phyloP scores from a whole-genome alignment of 2,113 vertebrate genomes.

The Sturnira hondurensis region DNA sequence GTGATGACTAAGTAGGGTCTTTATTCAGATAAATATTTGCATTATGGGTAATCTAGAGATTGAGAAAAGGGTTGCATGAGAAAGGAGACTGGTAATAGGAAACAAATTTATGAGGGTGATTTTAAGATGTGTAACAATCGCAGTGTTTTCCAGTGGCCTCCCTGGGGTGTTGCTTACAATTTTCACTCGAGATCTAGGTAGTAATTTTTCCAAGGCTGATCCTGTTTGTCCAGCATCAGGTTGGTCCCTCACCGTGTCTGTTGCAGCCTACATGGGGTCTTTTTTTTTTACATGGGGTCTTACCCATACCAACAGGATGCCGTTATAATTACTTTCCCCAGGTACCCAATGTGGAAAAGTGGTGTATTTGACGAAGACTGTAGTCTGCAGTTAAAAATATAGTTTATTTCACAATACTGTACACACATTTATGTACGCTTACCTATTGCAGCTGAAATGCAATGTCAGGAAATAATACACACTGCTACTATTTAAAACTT shows the following conservation, averaged over 20 bases:
- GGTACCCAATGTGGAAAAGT: neutral
- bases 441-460: neutral
- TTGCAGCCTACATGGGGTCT: neutral
- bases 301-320: neutral
- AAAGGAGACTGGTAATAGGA: neutral
- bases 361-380: neutral
- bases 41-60: neutral
- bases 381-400: neutral
- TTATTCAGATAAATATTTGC: neutral
- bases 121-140: neutral
- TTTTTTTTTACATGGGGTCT: neutral
- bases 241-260: neutral
- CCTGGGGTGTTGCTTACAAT: neutral
- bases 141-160: neutral
- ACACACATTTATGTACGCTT: neutral
- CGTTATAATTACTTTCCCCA: neutral
- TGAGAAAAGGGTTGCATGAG: neutral
- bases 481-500: neutral
- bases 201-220: neutral
- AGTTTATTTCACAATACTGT: neutral
- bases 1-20: neutral
- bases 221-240: neutral
- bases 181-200: neutral
- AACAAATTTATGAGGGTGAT: neutral
- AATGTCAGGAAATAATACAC: neutral